Percentiles rank a stretch among this genome's conserved stretches.
phyloP scores from a whole-genome alignment of 2,113 vertebrate species.

The Axis porcinus region DNA sequence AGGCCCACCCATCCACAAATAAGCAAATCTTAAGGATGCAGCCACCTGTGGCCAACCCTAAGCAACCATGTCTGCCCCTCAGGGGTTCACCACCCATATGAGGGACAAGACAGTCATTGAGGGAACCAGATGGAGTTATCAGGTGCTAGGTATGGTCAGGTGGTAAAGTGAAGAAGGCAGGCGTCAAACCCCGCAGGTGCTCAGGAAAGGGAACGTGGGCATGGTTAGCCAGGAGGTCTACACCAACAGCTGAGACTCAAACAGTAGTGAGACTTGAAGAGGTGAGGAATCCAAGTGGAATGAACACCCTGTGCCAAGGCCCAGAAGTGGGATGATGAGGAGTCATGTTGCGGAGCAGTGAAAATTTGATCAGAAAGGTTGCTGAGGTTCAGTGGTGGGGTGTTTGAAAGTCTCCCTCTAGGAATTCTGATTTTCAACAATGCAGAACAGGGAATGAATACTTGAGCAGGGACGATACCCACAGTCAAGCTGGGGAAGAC shows the following conservation, averaged over 20 bases:
- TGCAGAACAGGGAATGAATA: not conserved
- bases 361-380: not conserved
- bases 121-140: not conserved
- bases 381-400: not conserved
- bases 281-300: fast-evolving
- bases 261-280: not conserved
- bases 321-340: not conserved
- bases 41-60: not conserved
- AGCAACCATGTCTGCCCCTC: not conserved
- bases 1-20: not conserved
- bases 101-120: not conserved
- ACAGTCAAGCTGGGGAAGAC: not conserved
- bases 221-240: not conserved
- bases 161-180: not conserved
- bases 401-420: not conserved
- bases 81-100: not conserved
- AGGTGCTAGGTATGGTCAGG: not conserved
- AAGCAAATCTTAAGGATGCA: not conserved
- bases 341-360: not conserved
- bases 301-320: not conserved
- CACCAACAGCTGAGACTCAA: no score
- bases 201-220: not conserved
- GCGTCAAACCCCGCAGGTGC: not conserved
- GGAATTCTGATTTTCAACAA: not conserved
- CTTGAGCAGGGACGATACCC: not conserved